Percentiles rank a stretch among this genome's conserved stretches.
phyloP scores from a whole-genome alignment of 2,113 vertebrate species.

The Campylomormyrus tamandua region DNA sequence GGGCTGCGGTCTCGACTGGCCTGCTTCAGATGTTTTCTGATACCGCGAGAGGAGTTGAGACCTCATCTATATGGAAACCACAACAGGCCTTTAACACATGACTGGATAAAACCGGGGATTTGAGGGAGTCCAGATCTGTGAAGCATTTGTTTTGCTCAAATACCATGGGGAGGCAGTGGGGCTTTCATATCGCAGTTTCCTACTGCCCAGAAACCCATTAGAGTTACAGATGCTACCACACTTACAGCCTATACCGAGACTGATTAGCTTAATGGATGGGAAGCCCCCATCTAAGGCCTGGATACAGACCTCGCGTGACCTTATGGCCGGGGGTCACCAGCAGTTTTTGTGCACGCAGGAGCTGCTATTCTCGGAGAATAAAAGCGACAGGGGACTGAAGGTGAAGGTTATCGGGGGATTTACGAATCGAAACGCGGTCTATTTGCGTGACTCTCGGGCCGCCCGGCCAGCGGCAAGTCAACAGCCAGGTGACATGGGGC shows the following conservation, averaged over 20 bases:
- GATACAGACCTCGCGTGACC: not conserved
- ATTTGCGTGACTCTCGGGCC: not conserved
- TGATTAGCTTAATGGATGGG: not conserved
- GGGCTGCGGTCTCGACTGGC: not conserved
- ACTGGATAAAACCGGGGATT: not conserved
- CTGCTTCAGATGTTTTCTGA: not conserved
- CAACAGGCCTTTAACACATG: not conserved
- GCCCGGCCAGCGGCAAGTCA: not conserved
- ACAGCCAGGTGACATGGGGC: not conserved
- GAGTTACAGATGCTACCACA: not conserved
- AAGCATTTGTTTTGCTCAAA: not conserved
- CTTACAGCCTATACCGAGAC: not conserved
- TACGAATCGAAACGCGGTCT: not conserved
- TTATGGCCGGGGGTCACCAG: not conserved
- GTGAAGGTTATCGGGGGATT: constrained; percentile 8
- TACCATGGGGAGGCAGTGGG: not conserved
- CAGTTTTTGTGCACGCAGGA: not conserved
- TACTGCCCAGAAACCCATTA: not conserved
- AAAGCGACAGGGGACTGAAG: not conserved
- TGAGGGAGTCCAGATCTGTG: not conserved
- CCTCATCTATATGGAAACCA: not conserved
- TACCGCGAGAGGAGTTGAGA: not conserved
- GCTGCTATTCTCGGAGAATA: constrained; percentile 2
- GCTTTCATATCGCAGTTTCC: not conserved
- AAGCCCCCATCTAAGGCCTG: not conserved